Evolutionary conservation across 2,113 vertebrate species (phyloP).

Genomic region (Crotalus tigris): DNA sequence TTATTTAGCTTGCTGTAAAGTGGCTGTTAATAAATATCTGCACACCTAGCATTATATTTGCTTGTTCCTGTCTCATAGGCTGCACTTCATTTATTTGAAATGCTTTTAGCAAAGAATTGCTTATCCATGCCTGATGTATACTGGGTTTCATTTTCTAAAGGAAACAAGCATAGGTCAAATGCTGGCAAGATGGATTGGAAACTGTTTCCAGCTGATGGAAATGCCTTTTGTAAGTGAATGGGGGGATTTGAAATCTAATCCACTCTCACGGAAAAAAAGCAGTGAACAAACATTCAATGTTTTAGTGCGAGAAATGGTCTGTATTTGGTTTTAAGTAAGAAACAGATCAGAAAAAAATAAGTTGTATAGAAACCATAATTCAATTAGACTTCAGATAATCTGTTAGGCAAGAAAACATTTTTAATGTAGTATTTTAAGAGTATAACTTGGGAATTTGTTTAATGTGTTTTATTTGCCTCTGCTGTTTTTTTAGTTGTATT

Average conservation of each 20-base stretch:
- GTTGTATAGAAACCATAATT: conserved; percentile 2
- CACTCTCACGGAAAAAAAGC: conserved; percentile 40
- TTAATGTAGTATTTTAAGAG: background rate
- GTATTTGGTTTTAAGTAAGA: conserved; percentile 24
- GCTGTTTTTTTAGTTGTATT: background rate
- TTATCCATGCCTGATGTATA: conserved; percentile 57
- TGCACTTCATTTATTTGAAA: conserved; percentile 43
- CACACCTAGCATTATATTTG: conserved; percentile 23
- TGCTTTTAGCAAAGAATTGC: conserved; percentile 60
- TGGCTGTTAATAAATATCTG: conserved; percentile 21
- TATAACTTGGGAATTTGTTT: background rate
- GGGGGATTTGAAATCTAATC: conserved; percentile 61
- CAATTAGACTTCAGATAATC: background rate
- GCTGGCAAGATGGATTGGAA: conserved; percentile 66
- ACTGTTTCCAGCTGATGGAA: conserved; percentile 68
- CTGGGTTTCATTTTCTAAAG: conserved; percentile 66
- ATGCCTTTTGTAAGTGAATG: conserved; percentile 54
- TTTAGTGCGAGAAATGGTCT: conserved; percentile 45
- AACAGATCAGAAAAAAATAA: background rate
- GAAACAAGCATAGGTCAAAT: conserved; percentile 64
- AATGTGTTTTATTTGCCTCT: background rate
- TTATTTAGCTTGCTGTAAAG: conserved; percentile 38
- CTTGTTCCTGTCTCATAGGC: conserved; percentile 23
- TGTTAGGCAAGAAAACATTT: background rate
- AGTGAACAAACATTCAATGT: conserved; percentile 40